Evolutionary conservation across 1,140 invertebrate genomes (phyloP).

Genomic region (Drosophila miranda): DNA sequence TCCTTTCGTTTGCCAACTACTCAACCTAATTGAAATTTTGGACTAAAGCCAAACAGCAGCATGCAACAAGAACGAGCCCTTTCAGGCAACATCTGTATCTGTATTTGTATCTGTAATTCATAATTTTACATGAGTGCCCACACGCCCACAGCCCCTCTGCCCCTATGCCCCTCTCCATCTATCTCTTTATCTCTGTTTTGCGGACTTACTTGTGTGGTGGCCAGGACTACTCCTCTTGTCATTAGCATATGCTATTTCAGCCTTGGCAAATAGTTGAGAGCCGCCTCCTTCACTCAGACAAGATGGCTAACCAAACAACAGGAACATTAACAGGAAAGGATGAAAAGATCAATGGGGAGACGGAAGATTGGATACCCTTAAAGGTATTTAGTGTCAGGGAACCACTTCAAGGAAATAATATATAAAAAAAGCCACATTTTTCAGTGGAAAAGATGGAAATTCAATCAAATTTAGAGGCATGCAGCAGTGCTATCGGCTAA

Average conservation of each 20-base stretch:
- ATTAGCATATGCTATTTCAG: constrained; percentile 34
- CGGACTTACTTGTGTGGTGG: constrained; percentile 15
- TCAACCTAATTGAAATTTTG: constrained; percentile 50
- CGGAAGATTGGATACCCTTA: no score
- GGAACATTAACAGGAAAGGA: neutral
- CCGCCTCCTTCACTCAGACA: constrained; percentile 15
- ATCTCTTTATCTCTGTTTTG: neutral
- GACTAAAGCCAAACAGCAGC: constrained; percentile 33
- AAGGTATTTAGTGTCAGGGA: no score
- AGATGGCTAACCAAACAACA: constrained; percentile 12
- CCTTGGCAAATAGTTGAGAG: constrained; percentile 13
- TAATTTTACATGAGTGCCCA: constrained; percentile 40
- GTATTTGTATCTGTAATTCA: constrained; percentile 25
- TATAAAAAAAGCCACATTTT: no score
- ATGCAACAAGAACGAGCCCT: constrained; percentile 14
- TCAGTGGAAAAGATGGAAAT: no score
- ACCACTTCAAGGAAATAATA: no score
- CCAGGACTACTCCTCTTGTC: constrained; percentile 6
- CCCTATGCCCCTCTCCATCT: neutral
- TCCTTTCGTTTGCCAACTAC: constrained; percentile 1
- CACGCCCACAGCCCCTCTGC: neutral
- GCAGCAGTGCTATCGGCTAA: no score
- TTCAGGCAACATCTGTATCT: constrained; percentile 12
- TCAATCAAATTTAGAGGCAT: no score
- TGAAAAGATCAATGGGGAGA: neutral